These are phyloP conservation scores for Cyphomyrus discorhynchus DNA, from an alignment of 2,113 vertebrate species.

Conservation along the genomic window DNA sequence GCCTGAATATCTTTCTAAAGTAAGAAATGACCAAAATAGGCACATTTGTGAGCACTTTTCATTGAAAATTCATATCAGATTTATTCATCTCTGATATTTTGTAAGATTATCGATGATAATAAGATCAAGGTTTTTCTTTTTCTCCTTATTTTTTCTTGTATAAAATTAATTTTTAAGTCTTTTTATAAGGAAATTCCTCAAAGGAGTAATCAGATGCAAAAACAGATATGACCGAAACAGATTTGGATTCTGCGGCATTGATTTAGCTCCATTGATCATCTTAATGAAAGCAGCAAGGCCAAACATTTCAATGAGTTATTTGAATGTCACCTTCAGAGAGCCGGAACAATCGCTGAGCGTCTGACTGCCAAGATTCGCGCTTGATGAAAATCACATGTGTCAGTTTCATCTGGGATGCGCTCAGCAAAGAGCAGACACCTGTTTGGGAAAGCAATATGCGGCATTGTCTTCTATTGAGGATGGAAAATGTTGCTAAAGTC, in stretches of 20 bases:
- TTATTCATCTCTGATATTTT: conserved; percentile 47
- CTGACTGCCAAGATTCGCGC: background rate
- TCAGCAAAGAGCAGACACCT: background rate
- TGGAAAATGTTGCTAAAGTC: background rate
- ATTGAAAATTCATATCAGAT: conserved; percentile 40
- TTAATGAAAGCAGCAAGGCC: conserved; percentile 39
- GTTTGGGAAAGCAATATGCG: background rate
- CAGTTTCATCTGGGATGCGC: background rate
- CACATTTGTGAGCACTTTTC: conserved; percentile 25
- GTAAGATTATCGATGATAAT: conserved; percentile 51
- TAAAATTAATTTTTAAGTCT: background rate
- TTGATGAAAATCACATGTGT: background rate
- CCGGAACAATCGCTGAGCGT: background rate
- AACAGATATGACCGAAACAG: background rate
- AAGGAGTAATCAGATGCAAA: conserved; percentile 37
- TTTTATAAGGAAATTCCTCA: background rate
- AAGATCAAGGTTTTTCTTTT: conserved; percentile 19
- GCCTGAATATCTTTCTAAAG: conserved; percentile 16
- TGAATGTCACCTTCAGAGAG: conserved; percentile 11
- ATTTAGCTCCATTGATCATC: conserved; percentile 53
- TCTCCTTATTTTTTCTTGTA: background rate
- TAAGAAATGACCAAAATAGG: background rate
- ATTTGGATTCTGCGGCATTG: conserved; percentile 51
- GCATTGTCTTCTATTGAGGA: background rate
- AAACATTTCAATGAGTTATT: conserved; percentile 33